Conservation (phyloP, 2,113 vertebrate species). For the Eupsittula cactorum region DNA sequence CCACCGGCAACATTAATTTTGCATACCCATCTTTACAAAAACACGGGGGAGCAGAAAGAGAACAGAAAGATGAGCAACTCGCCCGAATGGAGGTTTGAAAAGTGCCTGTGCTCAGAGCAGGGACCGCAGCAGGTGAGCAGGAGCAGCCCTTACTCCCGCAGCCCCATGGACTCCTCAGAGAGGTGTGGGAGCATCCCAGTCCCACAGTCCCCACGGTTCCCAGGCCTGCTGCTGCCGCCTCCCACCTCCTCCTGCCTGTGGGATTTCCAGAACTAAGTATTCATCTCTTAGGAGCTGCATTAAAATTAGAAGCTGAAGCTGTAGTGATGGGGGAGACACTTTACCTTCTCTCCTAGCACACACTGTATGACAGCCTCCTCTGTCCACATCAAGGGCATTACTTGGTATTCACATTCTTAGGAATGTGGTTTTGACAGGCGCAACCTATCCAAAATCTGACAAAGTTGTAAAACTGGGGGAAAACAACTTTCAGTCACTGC, state of each 20-base stretch:
- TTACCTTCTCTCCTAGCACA: background rate
- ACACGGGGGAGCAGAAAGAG: slow-evolving; percentile 27
- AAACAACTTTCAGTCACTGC: background rate
- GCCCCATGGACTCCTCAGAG: background rate
- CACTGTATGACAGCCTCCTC: background rate
- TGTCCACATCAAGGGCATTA: background rate
- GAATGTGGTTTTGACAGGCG: background rate
- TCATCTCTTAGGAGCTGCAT: background rate
- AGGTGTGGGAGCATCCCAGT: background rate
- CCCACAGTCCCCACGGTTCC: fast-evolving
- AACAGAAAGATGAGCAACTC: background rate
- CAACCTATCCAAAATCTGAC: background rate
- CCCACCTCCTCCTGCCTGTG: fast-evolving
- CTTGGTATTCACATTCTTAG: background rate
- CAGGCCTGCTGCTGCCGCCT: background rate
- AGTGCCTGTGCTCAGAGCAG: background rate
- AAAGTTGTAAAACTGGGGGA: background rate
- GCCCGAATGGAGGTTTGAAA: background rate
- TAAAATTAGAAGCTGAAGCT: background rate
- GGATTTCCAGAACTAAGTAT: background rate
- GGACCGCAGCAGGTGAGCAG: background rate
- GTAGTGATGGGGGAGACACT: fast-evolving
- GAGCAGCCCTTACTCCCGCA: background rate
- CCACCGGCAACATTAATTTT: slow-evolving; percentile 22
- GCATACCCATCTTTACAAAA: background rate